These are phyloP conservation scores for Bombus balteatus DNA, from an alignment of 1,140 invertebrate species.

Conservation along the genomic window DNA sequence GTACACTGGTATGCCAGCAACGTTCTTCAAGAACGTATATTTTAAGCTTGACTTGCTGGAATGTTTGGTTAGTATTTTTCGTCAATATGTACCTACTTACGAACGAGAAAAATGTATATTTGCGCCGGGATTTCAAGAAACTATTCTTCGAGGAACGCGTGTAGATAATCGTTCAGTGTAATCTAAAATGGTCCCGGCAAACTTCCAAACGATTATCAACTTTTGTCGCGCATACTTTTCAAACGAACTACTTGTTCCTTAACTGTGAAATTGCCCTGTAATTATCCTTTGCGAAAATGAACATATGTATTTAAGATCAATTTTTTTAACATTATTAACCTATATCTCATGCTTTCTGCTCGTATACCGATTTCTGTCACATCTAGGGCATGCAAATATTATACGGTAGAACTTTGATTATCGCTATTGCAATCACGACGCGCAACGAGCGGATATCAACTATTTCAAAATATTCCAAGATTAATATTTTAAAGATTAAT, in stretches of 20 bases:
- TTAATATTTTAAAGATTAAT: too few species aligned
- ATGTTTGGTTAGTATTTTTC: slow-evolving; percentile 18
- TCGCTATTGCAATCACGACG: too few species aligned
- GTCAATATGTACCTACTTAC: background rate
- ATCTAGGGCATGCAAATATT: too few species aligned
- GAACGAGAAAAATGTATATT: background rate
- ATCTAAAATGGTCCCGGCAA: background rate
- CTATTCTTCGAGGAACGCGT: background rate
- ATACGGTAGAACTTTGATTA: too few species aligned
- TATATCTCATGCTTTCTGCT: too few species aligned
- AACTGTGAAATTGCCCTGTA: background rate
- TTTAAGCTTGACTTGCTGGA: background rate
- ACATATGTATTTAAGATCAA: background rate
- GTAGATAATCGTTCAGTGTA: background rate
- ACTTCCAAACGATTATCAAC: background rate
- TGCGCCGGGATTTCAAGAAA: background rate
- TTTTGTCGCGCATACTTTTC: background rate
- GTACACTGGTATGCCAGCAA: background rate
- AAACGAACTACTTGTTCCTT: background rate
- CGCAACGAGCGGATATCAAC: too few species aligned
- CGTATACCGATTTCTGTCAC: too few species aligned
- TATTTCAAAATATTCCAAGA: too few species aligned
- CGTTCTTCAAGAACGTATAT: background rate
- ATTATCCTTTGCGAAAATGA: background rate
- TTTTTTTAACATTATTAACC: too few species aligned